Evolutionary conservation across 2,113 vertebrate genomes (phyloP).

Genomic region (Hipposideros armiger): DNA sequence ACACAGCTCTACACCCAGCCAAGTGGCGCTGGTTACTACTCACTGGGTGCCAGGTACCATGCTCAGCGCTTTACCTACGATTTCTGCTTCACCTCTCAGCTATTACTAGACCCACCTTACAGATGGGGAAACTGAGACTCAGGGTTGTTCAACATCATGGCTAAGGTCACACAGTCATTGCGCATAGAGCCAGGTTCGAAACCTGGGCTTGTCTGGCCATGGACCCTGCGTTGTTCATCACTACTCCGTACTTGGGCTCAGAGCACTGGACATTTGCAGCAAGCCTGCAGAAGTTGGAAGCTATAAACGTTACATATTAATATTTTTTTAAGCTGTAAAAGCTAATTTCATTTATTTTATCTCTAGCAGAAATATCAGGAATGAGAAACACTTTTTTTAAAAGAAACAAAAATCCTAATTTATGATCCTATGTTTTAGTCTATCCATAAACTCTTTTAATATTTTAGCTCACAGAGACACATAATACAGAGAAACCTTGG

Average conservation of each 20-base stretch:
- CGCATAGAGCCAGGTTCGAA: neutral
- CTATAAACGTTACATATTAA: neutral
- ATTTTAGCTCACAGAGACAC: neutral
- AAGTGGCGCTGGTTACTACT: neutral
- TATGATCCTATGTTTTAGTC: neutral
- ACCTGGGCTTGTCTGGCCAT: neutral
- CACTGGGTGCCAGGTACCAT: fast-evolving
- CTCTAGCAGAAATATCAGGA: neutral
- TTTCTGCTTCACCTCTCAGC: neutral
- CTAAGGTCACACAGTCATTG: neutral
- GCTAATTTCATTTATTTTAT: neutral
- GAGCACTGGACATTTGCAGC: neutral
- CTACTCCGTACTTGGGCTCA: neutral
- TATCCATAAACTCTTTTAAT: neutral
- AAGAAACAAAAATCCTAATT: neutral
- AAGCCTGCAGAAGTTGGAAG: neutral
- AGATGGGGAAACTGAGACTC: neutral
- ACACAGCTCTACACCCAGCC: neutral
- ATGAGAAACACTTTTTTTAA: neutral
- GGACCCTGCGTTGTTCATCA: neutral
- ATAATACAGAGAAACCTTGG: neutral
- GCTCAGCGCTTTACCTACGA: neutral
- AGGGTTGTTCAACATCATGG: neutral
- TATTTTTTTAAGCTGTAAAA: neutral
- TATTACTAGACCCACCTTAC: neutral